Evolutionary conservation across 2,888 invertebrate species (phyloP), one percentile per base, ranked within the genome.

Genomic region (Adineta ricciae): DNA sequence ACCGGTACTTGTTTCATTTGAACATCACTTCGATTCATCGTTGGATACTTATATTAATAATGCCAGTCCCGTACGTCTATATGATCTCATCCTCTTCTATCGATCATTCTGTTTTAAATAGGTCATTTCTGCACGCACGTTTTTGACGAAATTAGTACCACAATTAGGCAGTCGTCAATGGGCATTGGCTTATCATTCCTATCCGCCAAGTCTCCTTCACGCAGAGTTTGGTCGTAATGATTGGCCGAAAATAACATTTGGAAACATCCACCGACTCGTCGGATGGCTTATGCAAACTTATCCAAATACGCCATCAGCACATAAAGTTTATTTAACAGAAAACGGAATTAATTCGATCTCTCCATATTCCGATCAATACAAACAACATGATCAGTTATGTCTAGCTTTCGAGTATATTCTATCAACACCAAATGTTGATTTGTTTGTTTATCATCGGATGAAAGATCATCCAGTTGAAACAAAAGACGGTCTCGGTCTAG

Each of bases 191-290:
- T 73, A 21, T 41, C 73, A 73, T 41, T 24, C 73, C 7, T 73
- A 73, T 73, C 73, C 73, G 24, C 73, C 73, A 24, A 38, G 7
- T 73, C 73, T 73, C 11, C 41, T 73, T 38, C 36, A 38, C 21
- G 73, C 73, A 38, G 73, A 73, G 38, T 73, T 73, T 27, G 19
- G 41, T 38, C 21, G 27, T 16, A 41, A 73, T 41, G 73, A 73
- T 73, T 73, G 73, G 73, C 73, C 73, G 8, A 73, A 73, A 73
- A 73, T 73, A 27, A 73, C 73, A 41, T 73, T 73, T 73, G 73
- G 73, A 27, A 73, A 73, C 8, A 41, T 73, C 41, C 38, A 73
- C 38, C 36, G 73, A 73, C 41, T 73, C 11, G 73, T 73, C 24
- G 73, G 73, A 73, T 73, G 73, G 73, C 27, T 73, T 7, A 73